Percentiles rank a stretch among this genome's conserved stretches.
Conservation (phyloP, 2,113 vertebrate species). For the Octodon degus region DNA sequence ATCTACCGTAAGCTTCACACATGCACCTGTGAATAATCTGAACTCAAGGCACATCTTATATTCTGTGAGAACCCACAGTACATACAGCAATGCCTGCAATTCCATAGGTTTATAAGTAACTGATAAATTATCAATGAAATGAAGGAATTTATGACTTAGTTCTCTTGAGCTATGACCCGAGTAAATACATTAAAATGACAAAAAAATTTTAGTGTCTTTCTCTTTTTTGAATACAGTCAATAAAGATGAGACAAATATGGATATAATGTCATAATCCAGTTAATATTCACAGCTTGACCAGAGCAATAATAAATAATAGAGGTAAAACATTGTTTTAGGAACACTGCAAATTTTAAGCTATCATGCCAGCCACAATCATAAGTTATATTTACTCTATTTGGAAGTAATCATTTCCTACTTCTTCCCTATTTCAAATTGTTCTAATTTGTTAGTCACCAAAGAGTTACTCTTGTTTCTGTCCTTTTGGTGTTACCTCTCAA, state of each 20-base stretch:
- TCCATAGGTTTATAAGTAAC: not conserved
- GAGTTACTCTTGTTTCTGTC: not conserved
- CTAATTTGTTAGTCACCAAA: conserved; percentile 15
- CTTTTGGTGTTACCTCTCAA: not conserved
- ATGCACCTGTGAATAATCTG: not conserved
- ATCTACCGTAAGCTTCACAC: not conserved
- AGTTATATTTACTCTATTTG: conserved; percentile 11
- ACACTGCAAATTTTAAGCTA: not conserved
- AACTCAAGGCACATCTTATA: not conserved
- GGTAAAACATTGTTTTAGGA: not conserved
- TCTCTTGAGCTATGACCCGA: not conserved
- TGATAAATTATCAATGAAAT: conserved; percentile 2
- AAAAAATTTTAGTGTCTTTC: not conserved
- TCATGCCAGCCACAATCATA: not conserved
- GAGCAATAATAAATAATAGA: not conserved
- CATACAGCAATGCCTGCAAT: not conserved
- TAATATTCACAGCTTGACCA: not conserved
- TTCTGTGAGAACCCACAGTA: not conserved
- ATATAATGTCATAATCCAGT: not conserved
- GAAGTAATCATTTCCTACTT: not conserved
- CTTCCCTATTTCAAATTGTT: not conserved
- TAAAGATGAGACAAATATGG: not conserved
- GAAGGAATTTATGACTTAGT: not conserved
- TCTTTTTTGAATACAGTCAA: not conserved
- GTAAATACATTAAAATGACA: not conserved